Evolutionary conservation across 2,113 vertebrate species (phyloP), one percentile per base, ranked within the genome.

Genomic region (Pipra filicauda): DNA sequence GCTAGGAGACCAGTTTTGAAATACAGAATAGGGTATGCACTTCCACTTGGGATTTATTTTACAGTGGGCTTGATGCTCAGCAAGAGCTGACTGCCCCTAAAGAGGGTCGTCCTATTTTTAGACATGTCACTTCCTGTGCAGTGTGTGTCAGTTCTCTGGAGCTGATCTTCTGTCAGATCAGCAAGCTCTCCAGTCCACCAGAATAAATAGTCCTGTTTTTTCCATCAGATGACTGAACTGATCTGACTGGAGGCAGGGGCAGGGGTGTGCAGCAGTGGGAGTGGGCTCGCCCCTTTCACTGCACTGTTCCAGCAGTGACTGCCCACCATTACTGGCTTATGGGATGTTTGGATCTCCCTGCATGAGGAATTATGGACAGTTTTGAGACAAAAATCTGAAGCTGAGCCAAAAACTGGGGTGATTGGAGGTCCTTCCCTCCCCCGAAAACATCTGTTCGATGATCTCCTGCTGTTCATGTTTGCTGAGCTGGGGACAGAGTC

Each of bases 341-440:
- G 39, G 30, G 18, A 6, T 33, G 12, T 13, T 8, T 65, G 82
- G 27, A 3, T 83, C 22, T 70, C 91, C 55, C 44, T 58, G 20
- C 21, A 0, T 51, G 69, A 74, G 48, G 22, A 70, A n/a, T 77
- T 77, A 59, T 0, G 2, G 67, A 30, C 16, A 30, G 21, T 87
- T 94, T 59, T 31, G 61, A 80, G 89, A 61, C 17, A 69, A 85
- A 93, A 76, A 57, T 35, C 35, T 72, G 86, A 84, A 86, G 33
- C 57, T 87, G 76, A 84, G 69, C 83, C 73, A 81, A 62, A 69
- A 85, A 8, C 55, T 39, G 51, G 30, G 52, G 15, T 84, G 59
- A 30, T 31, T 37, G 49, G 55, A 91, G 55, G 69, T 91, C 35
- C 43, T 77, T 84, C 46, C 72, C 55, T 70, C n/a, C 37, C 44